A percentile compares a stretch with the other conserved stretches of the same genome.
Conservation (phyloP, 2,113 vertebrate species). For the Cebus imitator region DNA sequence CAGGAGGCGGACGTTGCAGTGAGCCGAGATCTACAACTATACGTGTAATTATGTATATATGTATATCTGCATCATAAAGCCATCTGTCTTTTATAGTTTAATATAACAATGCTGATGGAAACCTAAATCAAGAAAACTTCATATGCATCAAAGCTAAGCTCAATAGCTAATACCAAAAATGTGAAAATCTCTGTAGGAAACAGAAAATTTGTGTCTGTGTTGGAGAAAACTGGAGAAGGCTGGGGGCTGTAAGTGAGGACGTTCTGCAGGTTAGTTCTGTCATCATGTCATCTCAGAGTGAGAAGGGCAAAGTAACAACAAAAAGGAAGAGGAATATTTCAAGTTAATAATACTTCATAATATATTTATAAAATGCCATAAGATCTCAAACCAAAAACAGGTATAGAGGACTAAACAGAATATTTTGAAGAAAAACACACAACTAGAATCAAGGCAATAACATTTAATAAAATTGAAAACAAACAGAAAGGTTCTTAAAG, state of each 20-base stretch:
- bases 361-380: neutral
- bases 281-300: neutral
- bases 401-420: neutral
- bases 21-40: neutral
- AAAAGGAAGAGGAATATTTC: neutral
- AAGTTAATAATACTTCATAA: neutral
- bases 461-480: neutral
- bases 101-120: neutral
- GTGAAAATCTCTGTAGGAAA: neutral
- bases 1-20: no score
- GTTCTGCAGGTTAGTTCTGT: neutral
- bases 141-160: neutral
- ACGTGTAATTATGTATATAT: neutral
- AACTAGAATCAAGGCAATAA: neutral
- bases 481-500: neutral
- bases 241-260: rapidly evolving
- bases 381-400: neutral
- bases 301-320: no score
- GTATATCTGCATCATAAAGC: neutral
- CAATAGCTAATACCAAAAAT: neutral
- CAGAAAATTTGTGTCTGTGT: neutral
- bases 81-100: neutral
- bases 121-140: neutral
- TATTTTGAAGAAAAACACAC: neutral
- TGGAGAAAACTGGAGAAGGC: neutral